Evolutionary conservation across 92 coral and sea anemone species (phyloP), one percentile per base, ranked within the genome.

Genomic region (Actinernus sp.): DNA sequence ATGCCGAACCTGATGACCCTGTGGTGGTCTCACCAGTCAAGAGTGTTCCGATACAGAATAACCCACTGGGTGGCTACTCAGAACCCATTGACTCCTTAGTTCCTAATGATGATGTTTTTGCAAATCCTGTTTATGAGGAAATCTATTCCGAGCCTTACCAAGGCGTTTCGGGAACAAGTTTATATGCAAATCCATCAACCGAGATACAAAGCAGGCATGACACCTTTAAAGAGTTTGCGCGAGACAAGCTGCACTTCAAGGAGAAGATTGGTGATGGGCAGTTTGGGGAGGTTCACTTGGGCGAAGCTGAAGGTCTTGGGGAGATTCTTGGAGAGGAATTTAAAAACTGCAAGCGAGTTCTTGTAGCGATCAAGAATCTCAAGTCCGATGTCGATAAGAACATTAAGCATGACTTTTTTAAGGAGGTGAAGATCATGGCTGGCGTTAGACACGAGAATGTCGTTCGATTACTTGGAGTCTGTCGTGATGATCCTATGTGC

Each of bases 251-350:
- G n/a, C 55, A 50, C 32, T 95, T 95, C 55, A 76, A 58, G 36
- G 99, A 95, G 58, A 91, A 95, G 68, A 95, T 95, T 25, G 99
- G 99, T 11, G 97, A 95, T 25, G 99, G 99, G 0, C 99, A 95
- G 74, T 95, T 95, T 44, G 99, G 99, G 2, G 99, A 95, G 69
- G 99, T 95, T 23, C 92, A 87, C 37, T 81, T 94, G 11, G 98
- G 92, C 0, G 94, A 86, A 55, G 97, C 90, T 3, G 94, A 72
- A 34, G 88, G 81, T 0, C 59, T 95, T 45, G 93, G 47, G 20
- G 82, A 79, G 7, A 61, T 82, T 50, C 52, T 87, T 7, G 93
- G 89, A 7, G 92, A 69, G 8, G 92, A 91, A 16, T 74, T 62
- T 25, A 85, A 67, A 12, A 65, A 78, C 37, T 37, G 26, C 19